A percentile compares a stretch with the other conserved stretches of the same genome.
Conservation (phyloP, 1,140 invertebrate genomes). For the Cyphomyrmex costatus region DNA sequence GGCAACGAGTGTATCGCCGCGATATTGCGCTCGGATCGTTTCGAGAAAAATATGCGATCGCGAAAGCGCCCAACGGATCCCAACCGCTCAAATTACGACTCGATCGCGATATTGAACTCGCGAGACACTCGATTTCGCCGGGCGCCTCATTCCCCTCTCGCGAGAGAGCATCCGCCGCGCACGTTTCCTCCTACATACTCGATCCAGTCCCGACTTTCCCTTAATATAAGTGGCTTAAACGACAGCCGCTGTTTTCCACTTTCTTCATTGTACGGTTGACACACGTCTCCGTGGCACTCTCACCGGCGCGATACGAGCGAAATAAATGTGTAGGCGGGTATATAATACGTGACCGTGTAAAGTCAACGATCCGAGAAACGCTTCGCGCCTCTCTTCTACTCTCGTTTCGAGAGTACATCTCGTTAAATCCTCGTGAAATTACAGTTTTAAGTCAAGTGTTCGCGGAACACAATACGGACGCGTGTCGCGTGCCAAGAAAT, state of each 20-base stretch:
- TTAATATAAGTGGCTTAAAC: constrained; percentile 45
- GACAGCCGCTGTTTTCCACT: constrained; percentile 48
- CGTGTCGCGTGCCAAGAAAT: constrained; percentile 6
- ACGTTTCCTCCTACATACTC: constrained; percentile 13
- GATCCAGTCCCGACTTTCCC: constrained; percentile 41
- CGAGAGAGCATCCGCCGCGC: constrained; percentile 19
- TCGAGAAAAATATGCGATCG: constrained; percentile 12
- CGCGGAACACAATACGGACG: constrained; percentile 33
- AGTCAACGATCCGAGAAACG: not conserved
- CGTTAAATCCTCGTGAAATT: not conserved
- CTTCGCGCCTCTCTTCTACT: not conserved
- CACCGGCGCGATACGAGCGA: constrained; percentile 3
- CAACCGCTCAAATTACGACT: not conserved
- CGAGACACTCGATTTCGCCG: not conserved
- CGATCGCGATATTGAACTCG: not conserved
- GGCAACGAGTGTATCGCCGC: constrained; percentile 63
- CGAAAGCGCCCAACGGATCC: not conserved
- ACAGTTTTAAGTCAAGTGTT: constrained; percentile 15
- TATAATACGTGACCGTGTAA: not conserved
- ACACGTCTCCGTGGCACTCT: constrained; percentile 10
- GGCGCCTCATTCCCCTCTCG: not conserved
- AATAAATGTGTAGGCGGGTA: not conserved
- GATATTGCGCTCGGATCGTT: constrained; percentile 26
- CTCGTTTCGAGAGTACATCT: not conserved
- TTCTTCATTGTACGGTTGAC: constrained; percentile 45